Evolutionary conservation across 2,113 vertebrate genomes (phyloP), one percentile per base, ranked within the genome.

Genomic region (Zootoca vivipara): DNA sequence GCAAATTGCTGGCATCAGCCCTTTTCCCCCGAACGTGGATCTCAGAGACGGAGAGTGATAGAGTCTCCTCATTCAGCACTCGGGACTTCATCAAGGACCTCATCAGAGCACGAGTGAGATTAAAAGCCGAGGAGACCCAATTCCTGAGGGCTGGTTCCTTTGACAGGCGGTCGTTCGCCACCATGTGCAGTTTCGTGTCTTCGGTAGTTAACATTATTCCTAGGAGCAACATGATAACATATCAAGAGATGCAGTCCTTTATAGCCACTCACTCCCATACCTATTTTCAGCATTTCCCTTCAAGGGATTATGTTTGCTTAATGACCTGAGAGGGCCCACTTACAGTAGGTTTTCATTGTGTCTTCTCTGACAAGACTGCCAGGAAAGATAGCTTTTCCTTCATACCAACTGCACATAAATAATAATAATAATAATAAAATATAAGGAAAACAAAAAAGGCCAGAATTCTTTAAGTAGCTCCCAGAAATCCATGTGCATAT

Each of bases 1-100:
- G 95, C 13, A 98, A 95, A 74, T 96, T 58, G 8, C 93, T 87
- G 4, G 96, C 96, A 81, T 95, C 85, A 30, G 96, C 96, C 2
- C 90, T 94, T 67, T 96, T 95, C 42, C 95, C 97, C 64, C 92
- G 75, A 1, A 93, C 89, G 2, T 40, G 94, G 91, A 98, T 94
- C 78, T 93, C 94, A 10, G 93, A 91, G 33, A 83, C 94, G 20
- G 91, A 86, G 5, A 98, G 91, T 0, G 35, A 91, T 40, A 98
- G 89, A 1, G 94, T 91, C 30, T 91, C 95, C 86, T 96, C 92
- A 0, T 90, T 92, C 1, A 38, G 87, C 69, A 93, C 85, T 22
- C 81, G 95, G 2, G 92, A 95, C 64, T 80, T 91, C 94, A 96
- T 95, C 87, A 97, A 84, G 35, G 93, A 92, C 33, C 89, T 95